Conservation (phyloP, 1,140 invertebrate genomes). For the Octopus bimaculoides region DNA sequence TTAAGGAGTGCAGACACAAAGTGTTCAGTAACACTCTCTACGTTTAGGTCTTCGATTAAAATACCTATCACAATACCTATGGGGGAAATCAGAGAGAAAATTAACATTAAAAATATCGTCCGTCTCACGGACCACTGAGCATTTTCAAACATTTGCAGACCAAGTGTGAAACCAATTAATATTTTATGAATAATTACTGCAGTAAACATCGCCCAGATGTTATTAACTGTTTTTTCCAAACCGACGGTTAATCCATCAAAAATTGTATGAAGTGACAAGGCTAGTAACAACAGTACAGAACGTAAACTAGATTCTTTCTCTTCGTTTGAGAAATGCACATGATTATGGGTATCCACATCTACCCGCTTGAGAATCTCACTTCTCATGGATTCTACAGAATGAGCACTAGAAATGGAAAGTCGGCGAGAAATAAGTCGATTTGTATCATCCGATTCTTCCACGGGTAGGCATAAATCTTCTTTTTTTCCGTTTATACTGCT, state of each 20-base stretch:
- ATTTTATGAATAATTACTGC: conserved; percentile 68
- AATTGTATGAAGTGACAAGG: conserved; percentile 46
- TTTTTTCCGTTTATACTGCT: too few species aligned
- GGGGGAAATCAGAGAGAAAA: conserved; percentile 70
- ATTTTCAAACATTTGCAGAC: conserved; percentile 66
- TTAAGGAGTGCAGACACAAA: conserved; percentile 60
- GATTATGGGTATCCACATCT: too few species aligned
- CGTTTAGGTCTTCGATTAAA: conserved; percentile 52
- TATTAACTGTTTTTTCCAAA: conserved; percentile 52
- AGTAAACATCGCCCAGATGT: conserved; percentile 70
- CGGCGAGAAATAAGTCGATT: too few species aligned
- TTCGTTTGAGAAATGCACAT: too few species aligned
- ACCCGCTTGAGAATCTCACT: too few species aligned
- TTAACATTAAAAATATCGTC: conserved; percentile 29
- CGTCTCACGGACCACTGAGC: conserved; percentile 59
- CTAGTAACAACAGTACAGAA: conserved; percentile 38
- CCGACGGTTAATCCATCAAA: conserved; percentile 50
- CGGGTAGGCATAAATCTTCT: too few species aligned
- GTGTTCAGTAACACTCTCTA: conserved; percentile 31
- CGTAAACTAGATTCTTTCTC: conserved; percentile 25
- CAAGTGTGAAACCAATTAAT: conserved; percentile 76
- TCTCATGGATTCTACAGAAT: too few species aligned
- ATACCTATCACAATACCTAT: conserved; percentile 63
- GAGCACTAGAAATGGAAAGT: too few species aligned
- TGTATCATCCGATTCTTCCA: too few species aligned